Base-by-base conservation (phyloP, 92 coral and sea anemone species). In the Epizoanthus ramosus region DNA sequence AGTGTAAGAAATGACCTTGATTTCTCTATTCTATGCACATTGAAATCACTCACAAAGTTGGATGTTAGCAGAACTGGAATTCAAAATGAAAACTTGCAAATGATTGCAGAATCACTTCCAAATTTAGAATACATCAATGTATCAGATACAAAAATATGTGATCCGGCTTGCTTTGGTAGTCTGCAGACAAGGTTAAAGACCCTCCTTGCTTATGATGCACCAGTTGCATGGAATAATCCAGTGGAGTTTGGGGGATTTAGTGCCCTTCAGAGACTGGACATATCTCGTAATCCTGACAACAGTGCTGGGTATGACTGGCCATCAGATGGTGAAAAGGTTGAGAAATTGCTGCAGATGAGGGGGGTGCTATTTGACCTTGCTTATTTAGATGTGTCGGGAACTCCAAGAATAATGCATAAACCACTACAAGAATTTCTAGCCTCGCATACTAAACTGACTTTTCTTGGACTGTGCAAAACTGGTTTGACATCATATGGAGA, bases 381-480 rank as follows among this genome's bases (percentile, higher is more conserved):
- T 19, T 79, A 87, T 69, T 74, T 92, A 23, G 96, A 92, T 71
- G 71, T 92, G 12, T 92, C 96, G 17, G 96, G 96, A 53, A 81
- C 90, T 14, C 87, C 88, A 13, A 68, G 87, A 9, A 74, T 92
- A 15, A 68, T 87, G 84, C 88, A 89, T 31, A 24, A 69, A 47
- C 79, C 93, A 10, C 58, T 92, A 35, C 88, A 87, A 31, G 73
- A 66, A 17, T 92, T 92, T 73, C 84, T 92, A 16, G 63, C 22
- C 47, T 85, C 86, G 7, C 96, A 92, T 54, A 90, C 96, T n/a
- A 90, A 71, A 58, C 81, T 92, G 52, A 90, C 74, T n/a, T 92
- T 92, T 54, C 88, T 92, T 25, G 96, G 96, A n/a, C 92, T 92
- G 43, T 92, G 91, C 71, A 87, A 79, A 41, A 90, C 96, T 66